Conservation (phyloP, 1,140 invertebrate species). For the Druon quercuslanigerum region DNA sequence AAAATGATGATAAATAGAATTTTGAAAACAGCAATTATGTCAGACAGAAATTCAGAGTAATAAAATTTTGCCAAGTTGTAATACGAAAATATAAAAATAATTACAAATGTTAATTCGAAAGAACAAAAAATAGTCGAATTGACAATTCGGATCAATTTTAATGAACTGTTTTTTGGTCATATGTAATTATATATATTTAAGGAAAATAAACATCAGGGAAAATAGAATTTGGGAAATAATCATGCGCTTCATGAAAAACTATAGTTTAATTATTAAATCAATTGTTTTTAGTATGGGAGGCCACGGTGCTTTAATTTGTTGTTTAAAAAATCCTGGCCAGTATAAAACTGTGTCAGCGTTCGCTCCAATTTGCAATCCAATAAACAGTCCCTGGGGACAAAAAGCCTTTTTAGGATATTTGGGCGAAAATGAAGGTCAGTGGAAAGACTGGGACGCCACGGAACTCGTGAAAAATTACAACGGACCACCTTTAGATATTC, state of each 20-base stretch:
- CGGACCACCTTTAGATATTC: constrained; percentile 88
- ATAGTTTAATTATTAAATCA: constrained; percentile 4
- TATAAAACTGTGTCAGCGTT: constrained; percentile 97
- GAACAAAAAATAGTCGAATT: too few species aligned
- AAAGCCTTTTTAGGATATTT: constrained; percentile 94
- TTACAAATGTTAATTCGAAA: too few species aligned
- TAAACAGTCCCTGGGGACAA: constrained; percentile 89
- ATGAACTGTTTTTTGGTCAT: too few species aligned
- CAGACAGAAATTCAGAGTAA: too few species aligned
- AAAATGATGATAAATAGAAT: too few species aligned
- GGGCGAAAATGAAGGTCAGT: constrained; percentile 81
- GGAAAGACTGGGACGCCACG: constrained; percentile 93
- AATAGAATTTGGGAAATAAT: too few species aligned
- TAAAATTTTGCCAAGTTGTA: too few species aligned
- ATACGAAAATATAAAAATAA: too few species aligned
- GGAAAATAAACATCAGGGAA: too few species aligned
- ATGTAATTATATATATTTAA: too few species aligned
- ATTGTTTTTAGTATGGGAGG: constrained; percentile 92
- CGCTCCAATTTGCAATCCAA: constrained; percentile 95
- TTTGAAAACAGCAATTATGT: too few species aligned
- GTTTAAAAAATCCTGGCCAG: constrained; percentile 92
- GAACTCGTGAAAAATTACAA: constrained; percentile 88
- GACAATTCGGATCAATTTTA: too few species aligned
- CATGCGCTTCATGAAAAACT: not conserved
- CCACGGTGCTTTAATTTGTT: constrained; percentile 95